Base-by-base conservation (phyloP, 2,888 invertebrate genomes). In the Corbicula japonica region DNA sequence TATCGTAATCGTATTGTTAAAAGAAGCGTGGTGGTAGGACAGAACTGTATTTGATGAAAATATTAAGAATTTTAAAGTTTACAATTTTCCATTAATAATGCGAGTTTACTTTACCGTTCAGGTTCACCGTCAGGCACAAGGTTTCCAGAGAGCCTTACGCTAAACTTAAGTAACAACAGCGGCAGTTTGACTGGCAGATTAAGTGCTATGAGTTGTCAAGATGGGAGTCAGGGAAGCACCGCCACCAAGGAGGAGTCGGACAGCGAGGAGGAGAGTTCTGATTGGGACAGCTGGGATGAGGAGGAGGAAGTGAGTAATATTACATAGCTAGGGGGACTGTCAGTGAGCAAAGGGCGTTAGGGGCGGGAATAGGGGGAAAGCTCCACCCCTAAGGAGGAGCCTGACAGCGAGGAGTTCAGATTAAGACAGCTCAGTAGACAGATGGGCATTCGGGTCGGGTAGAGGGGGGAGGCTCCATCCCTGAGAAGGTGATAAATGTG, bases 261-360 rank as follows among this genome's bases (percentile, higher is more conserved):
- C 21, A 80, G 69, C 65, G 79, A 83, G 52, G 76, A 69, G 28
- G 77, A 52, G 2, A 85, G 82, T 46, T 89, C 89, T 10, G 90
- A 91, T 78, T 90, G 90, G 91, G 91, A 91, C 71, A 90, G 90
- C 84, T 90, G 90, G 90, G 89, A 88, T 77, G 90, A 90, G 15
- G 90, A 90, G 12, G 89, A 90, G 46, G 87, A 87, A 86, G 89
- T 86, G 69, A 46, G 28, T 26, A 18, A 34, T 21, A 35, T 12
- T n/a, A n/a, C n/a, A n/a, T n/a, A n/a, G n/a, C n/a, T n/a, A n/a
- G n/a, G n/a, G n/a, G n/a, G n/a, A n/a, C n/a, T n/a, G n/a, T n/a
- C n/a, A n/a, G n/a, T n/a, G n/a, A 10, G 12, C 10, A 60, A 8
- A 4, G 12, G 44, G 44, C 15, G 21, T 8, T 26, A 21, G 21